Percentiles rank a stretch among this genome's conserved stretches.
Evolutionary conservation across 2,797 vertebrate species (phyloP).

Genomic region (Sylvilagus floridanus): DNA sequence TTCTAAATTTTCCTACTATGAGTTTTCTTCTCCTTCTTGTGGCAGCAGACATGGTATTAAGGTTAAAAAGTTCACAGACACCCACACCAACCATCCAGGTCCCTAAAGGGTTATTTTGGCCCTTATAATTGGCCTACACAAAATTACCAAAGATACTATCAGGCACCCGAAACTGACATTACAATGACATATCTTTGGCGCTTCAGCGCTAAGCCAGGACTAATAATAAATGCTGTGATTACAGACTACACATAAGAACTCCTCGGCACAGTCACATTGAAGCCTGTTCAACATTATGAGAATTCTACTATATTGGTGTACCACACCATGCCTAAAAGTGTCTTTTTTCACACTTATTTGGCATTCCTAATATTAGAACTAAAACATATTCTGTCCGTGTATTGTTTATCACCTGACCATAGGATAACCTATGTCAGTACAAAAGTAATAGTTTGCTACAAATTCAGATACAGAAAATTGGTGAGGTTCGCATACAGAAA

Average conservation of each 20-base stretch:
- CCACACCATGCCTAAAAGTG: not conserved
- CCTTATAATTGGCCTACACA: not conserved
- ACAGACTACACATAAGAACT: not conserved
- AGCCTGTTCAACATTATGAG: not conserved
- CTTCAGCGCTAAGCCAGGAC: not conserved
- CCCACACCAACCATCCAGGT: not conserved
- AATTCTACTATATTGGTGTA: not conserved
- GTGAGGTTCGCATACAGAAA: no score
- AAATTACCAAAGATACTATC: not conserved
- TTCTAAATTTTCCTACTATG: not conserved
- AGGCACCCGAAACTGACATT: not conserved
- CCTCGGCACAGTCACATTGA: not conserved
- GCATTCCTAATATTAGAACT: not conserved
- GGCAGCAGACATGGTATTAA: not conserved
- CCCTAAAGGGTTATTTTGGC: not conserved
- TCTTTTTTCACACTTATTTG: not conserved
- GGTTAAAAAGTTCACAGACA: not conserved
- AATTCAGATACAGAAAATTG: no score
- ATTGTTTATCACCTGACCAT: not conserved
- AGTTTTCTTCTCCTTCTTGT: not conserved
- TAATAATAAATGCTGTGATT: conserved; percentile 36
- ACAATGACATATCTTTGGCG: not conserved
- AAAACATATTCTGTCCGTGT: not conserved
- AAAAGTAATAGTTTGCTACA: no score
- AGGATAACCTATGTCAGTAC: not conserved